A percentile compares a stretch with the other conserved stretches of the same genome.
Conservation (phyloP, 2,888 invertebrate species). For the Odontothrips loti region DNA sequence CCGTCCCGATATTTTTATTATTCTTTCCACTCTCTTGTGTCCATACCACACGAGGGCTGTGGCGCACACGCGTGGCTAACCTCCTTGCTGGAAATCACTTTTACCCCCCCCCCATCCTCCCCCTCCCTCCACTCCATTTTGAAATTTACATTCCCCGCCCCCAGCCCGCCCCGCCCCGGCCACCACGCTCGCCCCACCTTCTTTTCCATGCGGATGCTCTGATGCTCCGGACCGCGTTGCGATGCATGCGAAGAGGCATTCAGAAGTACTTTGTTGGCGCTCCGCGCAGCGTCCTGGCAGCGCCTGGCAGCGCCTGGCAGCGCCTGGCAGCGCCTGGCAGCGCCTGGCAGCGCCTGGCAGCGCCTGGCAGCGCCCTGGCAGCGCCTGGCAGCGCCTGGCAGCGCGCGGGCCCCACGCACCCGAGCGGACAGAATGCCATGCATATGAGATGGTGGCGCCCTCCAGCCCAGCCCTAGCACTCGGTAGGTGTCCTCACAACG, state of each 20-base stretch:
- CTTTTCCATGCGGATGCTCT: neutral
- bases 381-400: neutral
- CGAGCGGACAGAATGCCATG: neutral
- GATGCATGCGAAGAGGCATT: neutral
- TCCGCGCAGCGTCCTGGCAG: neutral
- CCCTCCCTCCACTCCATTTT: too few species aligned
- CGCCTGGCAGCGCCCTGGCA: neutral
- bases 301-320: neutral
- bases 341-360: neutral
- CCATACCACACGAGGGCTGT: too few species aligned
- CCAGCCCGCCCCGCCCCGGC: too few species aligned
- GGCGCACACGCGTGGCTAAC: too few species aligned
- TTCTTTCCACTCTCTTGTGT: too few species aligned
- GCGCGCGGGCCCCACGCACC: too few species aligned
- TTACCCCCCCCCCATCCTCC: too few species aligned
- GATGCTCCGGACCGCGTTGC: neutral
- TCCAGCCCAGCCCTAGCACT: neutral
- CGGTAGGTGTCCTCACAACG: neutral
- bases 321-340: neutral
- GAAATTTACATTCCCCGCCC: too few species aligned
- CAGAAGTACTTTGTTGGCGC: neutral
- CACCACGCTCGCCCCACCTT: too few species aligned
- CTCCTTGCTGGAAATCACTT: too few species aligned
- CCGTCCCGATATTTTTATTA: too few species aligned
- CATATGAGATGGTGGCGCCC: slow-evolving; percentile 19